Conservation (phyloP, 2,113 vertebrate genomes). For the Tragelaphus imberbis region DNA sequence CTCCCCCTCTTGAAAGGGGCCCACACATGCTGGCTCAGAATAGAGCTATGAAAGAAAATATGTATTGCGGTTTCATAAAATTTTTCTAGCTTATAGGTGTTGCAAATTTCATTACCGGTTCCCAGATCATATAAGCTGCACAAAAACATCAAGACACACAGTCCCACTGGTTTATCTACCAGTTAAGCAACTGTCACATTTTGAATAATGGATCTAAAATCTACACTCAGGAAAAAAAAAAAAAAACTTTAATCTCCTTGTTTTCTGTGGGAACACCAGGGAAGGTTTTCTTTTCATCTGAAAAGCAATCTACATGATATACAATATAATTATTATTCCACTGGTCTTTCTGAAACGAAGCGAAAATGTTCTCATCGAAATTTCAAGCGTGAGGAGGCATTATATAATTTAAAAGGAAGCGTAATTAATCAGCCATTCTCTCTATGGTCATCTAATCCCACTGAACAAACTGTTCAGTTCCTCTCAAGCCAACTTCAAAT, state of each 20-base stretch:
- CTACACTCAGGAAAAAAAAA: not conserved
- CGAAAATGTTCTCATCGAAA: not conserved
- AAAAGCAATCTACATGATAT: not conserved
- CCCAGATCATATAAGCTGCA: not conserved
- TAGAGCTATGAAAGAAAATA: constrained; percentile 1
- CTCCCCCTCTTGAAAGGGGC: constrained; percentile 4
- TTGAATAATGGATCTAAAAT: constrained; percentile 25
- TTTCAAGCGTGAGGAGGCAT: not conserved
- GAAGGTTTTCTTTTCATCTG: not conserved
- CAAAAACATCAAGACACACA: not conserved
- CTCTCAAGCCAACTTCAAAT: not conserved
- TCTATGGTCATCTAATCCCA: not conserved
- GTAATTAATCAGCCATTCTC: not conserved
- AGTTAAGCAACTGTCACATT: not conserved
- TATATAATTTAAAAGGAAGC: not conserved
- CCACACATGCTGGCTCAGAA: not conserved
- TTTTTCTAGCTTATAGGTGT: not conserved
- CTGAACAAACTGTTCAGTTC: not conserved
- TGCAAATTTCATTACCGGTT: not conserved
- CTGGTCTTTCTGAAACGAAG: not conserved
- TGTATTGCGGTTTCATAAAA: not conserved
- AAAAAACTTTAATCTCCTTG: not conserved
- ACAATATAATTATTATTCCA: not conserved
- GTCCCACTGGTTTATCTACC: not conserved
- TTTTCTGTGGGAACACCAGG: not conserved